A percentile compares a stretch with the other conserved stretches of the same genome.
phyloP scores from a whole-genome alignment of 1,140 invertebrate species.

The Nasonia vitripennis region DNA sequence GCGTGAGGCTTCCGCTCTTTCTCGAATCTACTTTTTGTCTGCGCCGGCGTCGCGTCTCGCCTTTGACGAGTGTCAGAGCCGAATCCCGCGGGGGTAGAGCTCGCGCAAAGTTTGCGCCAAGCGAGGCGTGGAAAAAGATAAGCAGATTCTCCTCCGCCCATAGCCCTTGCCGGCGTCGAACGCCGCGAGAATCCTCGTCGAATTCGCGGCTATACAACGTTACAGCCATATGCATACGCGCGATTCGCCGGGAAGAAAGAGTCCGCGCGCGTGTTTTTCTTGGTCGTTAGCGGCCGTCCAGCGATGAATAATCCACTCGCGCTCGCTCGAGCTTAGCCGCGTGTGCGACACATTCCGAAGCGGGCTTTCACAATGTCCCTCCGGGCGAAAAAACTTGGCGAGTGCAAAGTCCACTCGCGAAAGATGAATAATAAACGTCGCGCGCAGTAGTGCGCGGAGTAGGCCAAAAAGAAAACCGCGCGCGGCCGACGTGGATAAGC shows the following conservation, averaged over 20 bases:
- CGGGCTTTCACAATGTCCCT: neutral
- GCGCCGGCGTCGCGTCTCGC: neutral
- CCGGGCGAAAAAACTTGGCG: neutral
- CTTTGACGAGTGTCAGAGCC: constrained; percentile 10
- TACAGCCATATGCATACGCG: neutral
- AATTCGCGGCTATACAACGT: neutral
- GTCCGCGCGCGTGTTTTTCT: neutral
- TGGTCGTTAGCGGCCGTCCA: neutral
- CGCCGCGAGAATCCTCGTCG: constrained; percentile 27
- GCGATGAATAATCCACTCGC: neutral
- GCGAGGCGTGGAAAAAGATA: constrained; percentile 46
- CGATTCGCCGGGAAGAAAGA: too few species aligned
- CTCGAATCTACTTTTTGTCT: neutral
- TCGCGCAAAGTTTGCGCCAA: constrained; percentile 31
- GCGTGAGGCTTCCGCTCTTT: constrained; percentile 1
- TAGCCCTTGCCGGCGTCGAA: constrained; percentile 22
- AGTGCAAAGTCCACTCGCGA: neutral
- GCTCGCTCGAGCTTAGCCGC: too few species aligned
- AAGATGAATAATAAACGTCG: constrained; percentile 29
- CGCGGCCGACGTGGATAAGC: neutral
- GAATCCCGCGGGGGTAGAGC: neutral
- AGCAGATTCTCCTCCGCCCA: constrained; percentile 36
- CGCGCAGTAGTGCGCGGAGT: neutral
- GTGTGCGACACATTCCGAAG: neutral
- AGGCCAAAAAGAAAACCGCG: neutral